Conservation (phyloP, 1,140 invertebrate species). For the Popillia japonica region DNA sequence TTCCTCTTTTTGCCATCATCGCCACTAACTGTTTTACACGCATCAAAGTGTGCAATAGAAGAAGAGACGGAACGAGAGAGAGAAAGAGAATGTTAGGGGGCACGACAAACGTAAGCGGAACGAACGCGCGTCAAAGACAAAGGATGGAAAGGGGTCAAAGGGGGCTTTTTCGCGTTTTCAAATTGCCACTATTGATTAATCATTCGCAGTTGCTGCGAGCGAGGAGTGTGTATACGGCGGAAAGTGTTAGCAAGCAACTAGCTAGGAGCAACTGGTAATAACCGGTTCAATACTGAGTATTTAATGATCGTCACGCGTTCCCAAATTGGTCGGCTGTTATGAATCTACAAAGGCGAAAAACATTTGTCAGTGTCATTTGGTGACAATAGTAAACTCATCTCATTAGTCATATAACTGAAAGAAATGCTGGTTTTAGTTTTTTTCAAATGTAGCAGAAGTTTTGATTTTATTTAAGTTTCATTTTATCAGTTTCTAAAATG, state of each 20-base stretch:
- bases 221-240: not conserved
- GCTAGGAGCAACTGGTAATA: constrained; percentile 20
- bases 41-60: not conserved
- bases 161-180: constrained; percentile 28
- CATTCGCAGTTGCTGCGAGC: not conserved
- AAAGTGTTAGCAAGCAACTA: not conserved
- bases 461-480: no score
- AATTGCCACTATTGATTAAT: constrained; percentile 27
- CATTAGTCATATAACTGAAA: not conserved
- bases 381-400: not conserved
- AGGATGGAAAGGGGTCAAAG: not conserved
- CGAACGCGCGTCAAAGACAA: constrained; percentile 9
- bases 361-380: not conserved
- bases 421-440: not conserved
- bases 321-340: not conserved
- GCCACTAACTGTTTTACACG: not conserved
- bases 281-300: not conserved
- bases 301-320: constrained; percentile 21
- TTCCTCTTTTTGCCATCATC: constrained; percentile 10
- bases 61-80: not conserved
- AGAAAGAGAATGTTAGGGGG: not conserved
- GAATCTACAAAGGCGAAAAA: not conserved
- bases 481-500: no score
- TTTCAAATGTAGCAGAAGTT: no score
- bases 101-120: not conserved